Conservation (phyloP, 2,797 vertebrate species). For the Neosalanx taihuensis region DNA sequence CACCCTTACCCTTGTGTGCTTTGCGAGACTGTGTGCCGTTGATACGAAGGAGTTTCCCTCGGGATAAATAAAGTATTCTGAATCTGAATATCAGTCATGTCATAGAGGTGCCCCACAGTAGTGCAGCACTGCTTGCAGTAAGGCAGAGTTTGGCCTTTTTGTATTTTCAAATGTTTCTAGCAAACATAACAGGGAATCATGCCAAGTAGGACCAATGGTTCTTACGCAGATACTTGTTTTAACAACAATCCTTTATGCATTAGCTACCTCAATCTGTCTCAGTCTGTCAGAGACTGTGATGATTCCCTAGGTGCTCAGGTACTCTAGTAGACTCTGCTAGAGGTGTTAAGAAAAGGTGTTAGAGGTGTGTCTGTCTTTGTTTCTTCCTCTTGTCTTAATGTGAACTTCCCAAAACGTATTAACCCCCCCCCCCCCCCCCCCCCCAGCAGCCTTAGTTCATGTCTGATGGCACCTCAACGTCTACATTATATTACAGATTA, state of each 20-base stretch:
- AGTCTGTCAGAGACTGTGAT: neutral
- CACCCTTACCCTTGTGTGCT: too few relatives aligned
- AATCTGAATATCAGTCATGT: neutral
- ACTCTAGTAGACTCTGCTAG: neutral
- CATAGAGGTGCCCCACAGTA: neutral
- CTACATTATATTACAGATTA: slow-evolving; percentile 3
- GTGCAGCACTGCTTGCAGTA: neutral
- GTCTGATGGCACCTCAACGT: slow-evolving; percentile 8
- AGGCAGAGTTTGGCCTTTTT: neutral
- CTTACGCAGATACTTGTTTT: neutral
- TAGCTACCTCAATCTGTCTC: neutral
- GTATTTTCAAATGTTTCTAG: neutral
- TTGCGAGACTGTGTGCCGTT: too few relatives aligned
- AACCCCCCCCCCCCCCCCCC: too few relatives aligned
- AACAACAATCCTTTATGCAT: neutral
- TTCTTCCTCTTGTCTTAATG: neutral
- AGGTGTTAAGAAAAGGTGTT: neutral
- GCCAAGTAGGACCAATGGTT: neutral
- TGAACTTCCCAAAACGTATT: neutral
- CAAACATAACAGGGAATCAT: neutral
- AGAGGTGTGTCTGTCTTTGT: neutral
- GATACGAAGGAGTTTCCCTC: too few relatives aligned
- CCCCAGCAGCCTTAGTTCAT: neutral
- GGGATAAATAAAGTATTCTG: too few relatives aligned
- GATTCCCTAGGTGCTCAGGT: neutral